These are phyloP conservation scores for Orestias chungarensis DNA, from an alignment of 2,797 vertebrate species.

Conservation along the genomic window DNA sequence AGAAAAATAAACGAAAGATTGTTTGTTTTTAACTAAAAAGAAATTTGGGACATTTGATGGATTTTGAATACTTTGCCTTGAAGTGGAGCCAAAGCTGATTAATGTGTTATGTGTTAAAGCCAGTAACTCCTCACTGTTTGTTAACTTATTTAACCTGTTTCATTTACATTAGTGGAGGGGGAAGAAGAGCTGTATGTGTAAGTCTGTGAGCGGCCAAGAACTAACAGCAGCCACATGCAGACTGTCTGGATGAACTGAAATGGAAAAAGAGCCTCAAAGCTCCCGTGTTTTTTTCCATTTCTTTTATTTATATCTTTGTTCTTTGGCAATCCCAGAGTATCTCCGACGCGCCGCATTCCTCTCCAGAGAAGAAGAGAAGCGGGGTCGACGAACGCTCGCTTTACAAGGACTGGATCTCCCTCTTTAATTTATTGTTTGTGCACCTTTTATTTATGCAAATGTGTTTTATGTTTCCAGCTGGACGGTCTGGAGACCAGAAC, in stretches of 20 bases:
- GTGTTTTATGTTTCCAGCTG: constrained; percentile 37
- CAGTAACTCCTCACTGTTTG: constrained; percentile 19
- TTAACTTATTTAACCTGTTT: constrained; percentile 4
- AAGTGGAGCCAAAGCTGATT: constrained; percentile 12
- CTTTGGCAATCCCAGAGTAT: constrained; percentile 16
- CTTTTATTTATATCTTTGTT: constrained; percentile 44
- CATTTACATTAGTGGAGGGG: constrained; percentile 11
- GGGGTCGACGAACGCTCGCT: constrained; percentile 29
- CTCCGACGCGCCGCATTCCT: constrained; percentile 15
- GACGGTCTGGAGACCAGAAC: constrained; percentile 33
- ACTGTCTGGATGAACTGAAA: constrained; percentile 29
- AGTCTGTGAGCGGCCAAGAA: constrained; percentile 49
- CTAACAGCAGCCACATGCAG: constrained; percentile 43
- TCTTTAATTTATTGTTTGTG: constrained; percentile 67
- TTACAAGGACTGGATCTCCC: constrained; percentile 42
- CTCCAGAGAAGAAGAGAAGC: constrained; percentile 16
- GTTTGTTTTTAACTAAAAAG: not conserved
- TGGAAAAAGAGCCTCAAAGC: constrained; percentile 32
- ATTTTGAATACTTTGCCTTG: not conserved
- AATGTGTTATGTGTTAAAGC: constrained; percentile 24
- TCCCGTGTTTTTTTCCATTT: constrained; percentile 21
- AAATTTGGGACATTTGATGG: not conserved
- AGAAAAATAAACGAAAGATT: not conserved
- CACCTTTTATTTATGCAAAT: constrained; percentile 61
- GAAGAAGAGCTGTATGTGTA: constrained; percentile 22